A percentile compares a stretch with the other conserved stretches of the same genome.
Conservation (phyloP, 2,888 invertebrate genomes). For the Lordiphosa andalusiaca region DNA sequence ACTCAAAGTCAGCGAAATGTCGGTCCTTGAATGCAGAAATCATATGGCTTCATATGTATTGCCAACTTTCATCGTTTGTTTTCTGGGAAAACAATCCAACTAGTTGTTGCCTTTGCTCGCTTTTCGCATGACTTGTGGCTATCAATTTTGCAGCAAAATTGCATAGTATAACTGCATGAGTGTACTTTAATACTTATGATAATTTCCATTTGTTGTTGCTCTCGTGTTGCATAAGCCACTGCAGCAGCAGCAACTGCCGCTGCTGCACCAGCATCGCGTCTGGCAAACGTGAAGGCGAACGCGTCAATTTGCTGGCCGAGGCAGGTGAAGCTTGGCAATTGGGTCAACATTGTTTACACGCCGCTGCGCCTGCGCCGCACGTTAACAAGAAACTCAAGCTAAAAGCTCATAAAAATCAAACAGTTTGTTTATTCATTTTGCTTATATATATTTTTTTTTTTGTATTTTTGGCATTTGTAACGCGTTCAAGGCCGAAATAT, state of each 20-base stretch:
- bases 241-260: constrained; percentile 1
- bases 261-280: constrained; percentile 8
- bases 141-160: too few species aligned
- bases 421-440: constrained; percentile 19
- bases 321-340: constrained; percentile 50
- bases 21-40: too few species aligned
- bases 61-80: too few species aligned
- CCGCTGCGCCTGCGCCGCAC: constrained; percentile 33
- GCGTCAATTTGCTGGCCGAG: constrained; percentile 26
- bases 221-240: constrained; percentile 24
- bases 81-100: too few species aligned
- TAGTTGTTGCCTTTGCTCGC: too few species aligned
- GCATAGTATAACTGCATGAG: too few species aligned
- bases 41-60: too few species aligned
- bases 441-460: too few species aligned
- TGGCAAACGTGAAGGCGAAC: constrained; percentile 28
- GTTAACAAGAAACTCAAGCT: constrained; percentile 13
- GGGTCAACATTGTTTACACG: constrained; percentile 53
- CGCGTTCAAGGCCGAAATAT: constrained; percentile 29
- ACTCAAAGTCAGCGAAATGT: too few species aligned
- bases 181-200: constrained; percentile 1
- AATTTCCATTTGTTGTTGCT: constrained; percentile 5
- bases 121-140: too few species aligned
- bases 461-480: constrained; percentile 22
- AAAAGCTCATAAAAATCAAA: constrained; percentile 16